Conservation (phyloP, 64 coral and sea anemone genomes). For the Montipora efflorescens region DNA sequence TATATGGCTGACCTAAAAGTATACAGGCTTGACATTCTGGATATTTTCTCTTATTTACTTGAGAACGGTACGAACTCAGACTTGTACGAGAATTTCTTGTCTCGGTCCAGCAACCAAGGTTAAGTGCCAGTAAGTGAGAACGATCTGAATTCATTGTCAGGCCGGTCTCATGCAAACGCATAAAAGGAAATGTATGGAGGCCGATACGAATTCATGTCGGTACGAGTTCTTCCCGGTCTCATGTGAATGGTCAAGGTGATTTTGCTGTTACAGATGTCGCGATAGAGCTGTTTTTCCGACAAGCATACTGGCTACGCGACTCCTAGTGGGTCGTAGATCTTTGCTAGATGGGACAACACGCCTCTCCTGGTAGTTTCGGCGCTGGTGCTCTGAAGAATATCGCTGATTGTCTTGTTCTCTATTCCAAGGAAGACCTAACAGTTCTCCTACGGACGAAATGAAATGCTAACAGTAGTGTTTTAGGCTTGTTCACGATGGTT, state of each 20-base stretch:
- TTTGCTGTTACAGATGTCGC: constrained; percentile 60
- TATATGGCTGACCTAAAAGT: too few relatives aligned
- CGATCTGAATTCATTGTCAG: too few relatives aligned
- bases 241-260: constrained; percentile 40
- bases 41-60: constrained; percentile 42
- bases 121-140: too few relatives aligned
- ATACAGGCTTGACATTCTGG: too few relatives aligned
- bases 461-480: too few relatives aligned
- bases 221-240: too few relatives aligned
- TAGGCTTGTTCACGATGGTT: too few relatives aligned
- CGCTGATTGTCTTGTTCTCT: constrained; percentile 64
- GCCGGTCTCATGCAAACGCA: too few relatives aligned
- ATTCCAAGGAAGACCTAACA: constrained; percentile 56
- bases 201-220: too few relatives aligned
- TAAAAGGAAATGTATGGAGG: too few relatives aligned
- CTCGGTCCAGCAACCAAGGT: too few relatives aligned
- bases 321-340: constrained; percentile 49
- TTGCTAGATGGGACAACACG: constrained; percentile 47
- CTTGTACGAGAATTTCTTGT: too few relatives aligned
- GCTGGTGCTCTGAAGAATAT: constrained; percentile 4
- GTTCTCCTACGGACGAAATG: constrained; percentile 29
- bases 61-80: background rate
- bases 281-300: constrained; percentile 61
- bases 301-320: constrained; percentile 53
- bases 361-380: constrained; percentile 58